Evolutionary conservation across 1,140 invertebrate genomes (phyloP).

Genomic region (Penaeus indicus): DNA sequence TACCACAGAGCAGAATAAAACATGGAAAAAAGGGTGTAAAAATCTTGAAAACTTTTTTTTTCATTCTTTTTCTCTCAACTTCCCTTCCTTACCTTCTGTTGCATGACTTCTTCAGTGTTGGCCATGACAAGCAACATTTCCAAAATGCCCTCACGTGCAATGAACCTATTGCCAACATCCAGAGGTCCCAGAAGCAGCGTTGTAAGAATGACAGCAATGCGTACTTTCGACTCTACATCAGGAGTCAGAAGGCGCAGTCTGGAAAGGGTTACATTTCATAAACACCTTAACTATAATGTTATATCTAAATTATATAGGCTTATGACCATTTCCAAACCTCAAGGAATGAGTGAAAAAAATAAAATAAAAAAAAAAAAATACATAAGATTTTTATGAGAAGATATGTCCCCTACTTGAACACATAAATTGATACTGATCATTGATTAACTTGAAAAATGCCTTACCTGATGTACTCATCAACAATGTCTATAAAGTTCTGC

Average conservation of each 20-base stretch:
- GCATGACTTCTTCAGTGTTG: slow-evolving; percentile 84
- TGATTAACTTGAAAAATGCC: background rate
- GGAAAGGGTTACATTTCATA: background rate
- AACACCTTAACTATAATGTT: too few species aligned
- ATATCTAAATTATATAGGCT: too few species aligned
- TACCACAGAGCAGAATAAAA: background rate
- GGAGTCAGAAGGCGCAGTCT: slow-evolving; percentile 79
- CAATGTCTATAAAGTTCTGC: slow-evolving; percentile 81
- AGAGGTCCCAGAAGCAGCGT: slow-evolving; percentile 90
- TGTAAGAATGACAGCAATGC: slow-evolving; percentile 90
- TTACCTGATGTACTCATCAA: slow-evolving; percentile 57
- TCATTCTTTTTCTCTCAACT: background rate
- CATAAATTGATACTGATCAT: background rate
- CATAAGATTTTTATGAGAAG: too few species aligned
- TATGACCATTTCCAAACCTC: too few species aligned
- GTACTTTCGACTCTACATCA: slow-evolving; percentile 91
- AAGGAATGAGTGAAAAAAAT: too few species aligned
- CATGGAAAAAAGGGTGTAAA: background rate
- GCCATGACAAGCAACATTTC: slow-evolving; percentile 99
- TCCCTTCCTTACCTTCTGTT: slow-evolving; percentile 75
- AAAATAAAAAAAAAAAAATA: too few species aligned
- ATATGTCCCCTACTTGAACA: too few species aligned
- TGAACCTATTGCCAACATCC: slow-evolving; percentile 93
- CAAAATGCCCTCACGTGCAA: slow-evolving; percentile 92
- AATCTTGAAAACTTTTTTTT: background rate